Conservation (phyloP, 1,140 invertebrate species). For the Tetramorium simillimum region DNA sequence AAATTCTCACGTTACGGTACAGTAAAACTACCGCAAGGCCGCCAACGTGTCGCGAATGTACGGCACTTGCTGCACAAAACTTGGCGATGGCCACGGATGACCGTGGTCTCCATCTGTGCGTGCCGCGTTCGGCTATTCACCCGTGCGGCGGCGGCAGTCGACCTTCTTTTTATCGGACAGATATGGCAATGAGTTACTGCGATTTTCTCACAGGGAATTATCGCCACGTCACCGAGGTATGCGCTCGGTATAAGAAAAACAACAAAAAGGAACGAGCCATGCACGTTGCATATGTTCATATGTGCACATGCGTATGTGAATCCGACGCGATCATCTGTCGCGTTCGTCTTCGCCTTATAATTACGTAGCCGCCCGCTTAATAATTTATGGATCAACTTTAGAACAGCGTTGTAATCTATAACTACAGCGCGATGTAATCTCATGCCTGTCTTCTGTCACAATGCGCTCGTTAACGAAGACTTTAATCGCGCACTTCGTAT, state of each 20-base stretch:
- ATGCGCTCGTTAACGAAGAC: neutral
- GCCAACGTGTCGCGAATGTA: conserved; percentile 72
- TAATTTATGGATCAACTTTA: neutral
- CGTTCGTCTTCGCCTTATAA: neutral
- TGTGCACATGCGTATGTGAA: too few relatives aligned
- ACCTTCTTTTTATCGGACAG: conserved; percentile 63
- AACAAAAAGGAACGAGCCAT: neutral
- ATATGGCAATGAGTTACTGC: conserved; percentile 62
- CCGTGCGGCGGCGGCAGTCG: conserved; percentile 33
- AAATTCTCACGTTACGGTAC: conserved; percentile 83
- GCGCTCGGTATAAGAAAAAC: neutral
- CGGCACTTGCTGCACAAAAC: conserved; percentile 63
- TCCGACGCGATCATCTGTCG: neutral
- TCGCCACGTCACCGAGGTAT: neutral
- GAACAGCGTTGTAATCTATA: neutral
- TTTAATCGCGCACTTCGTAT: neutral
- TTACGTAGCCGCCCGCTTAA: neutral
- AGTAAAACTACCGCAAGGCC: conserved; percentile 83
- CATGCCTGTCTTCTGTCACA: neutral
- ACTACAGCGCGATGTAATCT: neutral
- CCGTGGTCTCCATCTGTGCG: conserved; percentile 53
- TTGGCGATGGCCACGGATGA: conserved; percentile 49
- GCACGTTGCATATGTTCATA: neutral
- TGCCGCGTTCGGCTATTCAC: conserved; percentile 66
- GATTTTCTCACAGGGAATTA: conserved; percentile 63